Percentiles rank a stretch among this genome's conserved stretches.
These are phyloP conservation scores for Sinocyclocheilus grahami DNA, from an alignment of 2,113 vertebrate species.

Conservation along the genomic window DNA sequence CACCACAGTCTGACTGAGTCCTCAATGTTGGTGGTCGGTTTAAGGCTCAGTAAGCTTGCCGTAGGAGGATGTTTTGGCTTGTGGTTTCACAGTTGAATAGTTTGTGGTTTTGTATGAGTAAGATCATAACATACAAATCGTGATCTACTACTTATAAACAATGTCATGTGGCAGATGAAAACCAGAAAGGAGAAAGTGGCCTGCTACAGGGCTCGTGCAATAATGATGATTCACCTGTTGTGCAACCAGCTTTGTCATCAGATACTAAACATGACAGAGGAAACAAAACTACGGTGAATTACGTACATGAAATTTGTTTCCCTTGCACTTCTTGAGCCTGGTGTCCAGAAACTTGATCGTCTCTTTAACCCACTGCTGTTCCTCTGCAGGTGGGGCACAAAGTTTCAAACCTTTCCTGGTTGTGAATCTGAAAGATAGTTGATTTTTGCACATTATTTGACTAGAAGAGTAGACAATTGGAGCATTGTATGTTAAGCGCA, in stretches of 20 bases:
- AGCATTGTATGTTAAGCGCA: too few relatives aligned
- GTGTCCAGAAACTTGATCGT: slow-evolving; percentile 25
- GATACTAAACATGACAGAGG: neutral
- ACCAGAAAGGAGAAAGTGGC: neutral
- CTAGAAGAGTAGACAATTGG: neutral
- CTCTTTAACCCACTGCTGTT: slow-evolving; percentile 37
- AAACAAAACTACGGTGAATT: neutral
- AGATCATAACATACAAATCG: neutral
- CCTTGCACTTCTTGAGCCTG: neutral
- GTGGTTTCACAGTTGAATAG: slow-evolving; percentile 35
- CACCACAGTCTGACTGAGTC: neutral
- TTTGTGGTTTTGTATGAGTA: slow-evolving; percentile 29
- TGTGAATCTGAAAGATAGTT: slow-evolving; percentile 46
- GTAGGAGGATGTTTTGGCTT: slow-evolving; percentile 4
- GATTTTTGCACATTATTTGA: neutral
- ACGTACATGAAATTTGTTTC: slow-evolving; percentile 34
- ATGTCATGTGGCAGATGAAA: neutral
- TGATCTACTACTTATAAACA: neutral
- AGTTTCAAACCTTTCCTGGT: slow-evolving; percentile 47
- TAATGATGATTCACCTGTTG: neutral
- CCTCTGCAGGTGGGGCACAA: slow-evolving; percentile 40
- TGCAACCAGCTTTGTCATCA: neutral
- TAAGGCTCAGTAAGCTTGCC: neutral
- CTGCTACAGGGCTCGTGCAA: neutral
- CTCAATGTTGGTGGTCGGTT: neutral